A percentile compares a stretch with the other conserved stretches of the same genome.
These are phyloP conservation scores for Colletes latitarsis DNA, from an alignment of 1,140 invertebrate species.

Conservation along the genomic window DNA sequence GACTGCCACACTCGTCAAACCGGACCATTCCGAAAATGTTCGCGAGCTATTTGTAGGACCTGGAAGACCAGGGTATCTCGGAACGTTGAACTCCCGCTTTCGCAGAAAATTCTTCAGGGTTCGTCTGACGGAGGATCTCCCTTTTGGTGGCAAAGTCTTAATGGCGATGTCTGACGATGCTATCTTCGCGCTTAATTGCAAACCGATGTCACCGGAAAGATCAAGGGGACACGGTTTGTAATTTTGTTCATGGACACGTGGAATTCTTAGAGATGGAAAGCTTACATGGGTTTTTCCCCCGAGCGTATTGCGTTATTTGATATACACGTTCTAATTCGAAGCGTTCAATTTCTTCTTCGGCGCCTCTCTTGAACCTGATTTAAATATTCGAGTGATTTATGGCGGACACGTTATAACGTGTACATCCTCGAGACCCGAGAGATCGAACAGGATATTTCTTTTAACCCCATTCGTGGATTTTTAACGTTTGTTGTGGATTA, in stretches of 20 bases:
- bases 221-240: not conserved
- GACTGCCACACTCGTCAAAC: slow-evolving; percentile 70
- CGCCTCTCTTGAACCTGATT: not conserved
- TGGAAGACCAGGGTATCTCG: not conserved
- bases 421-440: not conserved
- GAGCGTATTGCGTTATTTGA: not conserved
- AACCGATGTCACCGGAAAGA: slow-evolving; percentile 1
- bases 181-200: slow-evolving; percentile 18
- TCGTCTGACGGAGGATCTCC: not conserved
- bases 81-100: not conserved
- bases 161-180: not conserved
- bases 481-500: not conserved
- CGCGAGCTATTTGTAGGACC: not conserved
- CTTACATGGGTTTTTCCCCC: not conserved
- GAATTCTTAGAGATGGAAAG: not conserved
- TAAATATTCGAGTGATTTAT: slow-evolving; percentile 12
- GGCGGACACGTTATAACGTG: not conserved
- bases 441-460: not conserved
- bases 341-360: not conserved
- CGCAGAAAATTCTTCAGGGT: not conserved
- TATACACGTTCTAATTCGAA: not conserved
- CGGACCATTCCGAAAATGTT: slow-evolving; percentile 72
- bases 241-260: not conserved
- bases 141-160: not conserved
- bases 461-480: not conserved